Evolutionary conservation across 2,888 invertebrate genomes (phyloP), one percentile per base, ranked within the genome.

Genomic region (Uropetala carovei): DNA sequence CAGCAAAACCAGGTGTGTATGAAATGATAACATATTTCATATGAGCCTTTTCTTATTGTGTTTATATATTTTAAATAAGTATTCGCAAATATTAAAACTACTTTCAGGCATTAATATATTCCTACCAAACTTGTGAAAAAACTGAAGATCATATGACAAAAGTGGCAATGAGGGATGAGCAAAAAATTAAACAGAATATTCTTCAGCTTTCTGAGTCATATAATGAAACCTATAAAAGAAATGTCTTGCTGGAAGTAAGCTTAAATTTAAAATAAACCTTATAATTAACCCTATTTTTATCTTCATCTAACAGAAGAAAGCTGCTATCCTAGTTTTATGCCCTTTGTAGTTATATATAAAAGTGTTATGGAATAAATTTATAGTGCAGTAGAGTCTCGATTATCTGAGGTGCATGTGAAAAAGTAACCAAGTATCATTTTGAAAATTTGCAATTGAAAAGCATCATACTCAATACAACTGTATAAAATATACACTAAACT

Each of bases 111-210:
- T 56, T 89, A 60, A 68, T 68, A n/a, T 68, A 89, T 16, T 60
- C 89, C 11, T 89, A 16, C 43, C 60, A 64, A 64, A 89, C 60
- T 64, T 89, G 59, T 18, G 43, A 60, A 27, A 64, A 89, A n/a
- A 43, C 89, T 11, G 89, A 89, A 18, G 64, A 89, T 11, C 89
- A 89, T 43, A 89, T 89, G 89, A 89, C 13, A n/a, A 89, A 89
- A 89, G n/a, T 89, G 13, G 43, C 64, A 18, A 56, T 89, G 18
- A 68, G 43, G 18, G n/a, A 89, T n/a, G 89, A 68, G 56, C 43
- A 68, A n/a, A 89, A 30, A 10, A 59, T 64, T 18, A 56, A 64
- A 5, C 60, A 43, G 30, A 64, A 89, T 4, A 89, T 89, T 64
- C 64, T 43, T n/a, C 43, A 89, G 11, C 64, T 64, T n/a, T 18